Base-by-base conservation (phyloP, 2,888 invertebrate species). In the Stenichneumon culpator region DNA sequence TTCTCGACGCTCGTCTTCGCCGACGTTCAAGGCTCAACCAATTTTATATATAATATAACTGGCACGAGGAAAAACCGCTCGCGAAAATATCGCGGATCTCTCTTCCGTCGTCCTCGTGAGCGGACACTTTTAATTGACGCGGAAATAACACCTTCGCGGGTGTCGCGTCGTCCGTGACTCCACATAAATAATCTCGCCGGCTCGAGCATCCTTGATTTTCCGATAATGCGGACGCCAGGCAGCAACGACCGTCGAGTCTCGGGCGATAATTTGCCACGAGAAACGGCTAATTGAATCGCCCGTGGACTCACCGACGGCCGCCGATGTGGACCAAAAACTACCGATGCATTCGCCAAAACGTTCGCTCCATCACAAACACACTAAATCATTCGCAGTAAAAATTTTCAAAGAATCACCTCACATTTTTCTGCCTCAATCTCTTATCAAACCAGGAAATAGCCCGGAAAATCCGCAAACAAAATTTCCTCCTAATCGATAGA, bases 401-500 rank as follows among this genome's bases (percentile, higher is more conserved):
- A 6, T 65, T 79, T 79, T 22, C 47, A n/a, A 70, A 60, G 32
- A 67, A 72, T 57, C n/a, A 3, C 14, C 39, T 36, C 3, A 60
- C 50, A 22, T 65, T 69, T 69, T n/a, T 50, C 14, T 60, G 9
- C 25, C 16, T 3, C 2, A 19, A 19, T 70, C 28, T 54, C 16
- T 44, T 47, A 25, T 63, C 7, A 47, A 28, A 44, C 32, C 5
- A 3, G 16, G 5, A 36, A 63, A 22, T 54, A 60, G 28, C 11
- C 28, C n/a, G 11, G 52, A 36, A 67, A 77, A 77, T 69, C 36
- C 50, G 47, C 52, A 57, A 83, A 63, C 52, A 50, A 72, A 77
- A 72, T 77, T 80, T 80, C 65, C 44, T 77, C 54, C 36, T 60
- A 77, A 60, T 77, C 70, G 80, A 39, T 77, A 5, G 11, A 52